Evolutionary conservation across 2,113 vertebrate species (phyloP).

Genomic region (Acrocephalus kingi): DNA sequence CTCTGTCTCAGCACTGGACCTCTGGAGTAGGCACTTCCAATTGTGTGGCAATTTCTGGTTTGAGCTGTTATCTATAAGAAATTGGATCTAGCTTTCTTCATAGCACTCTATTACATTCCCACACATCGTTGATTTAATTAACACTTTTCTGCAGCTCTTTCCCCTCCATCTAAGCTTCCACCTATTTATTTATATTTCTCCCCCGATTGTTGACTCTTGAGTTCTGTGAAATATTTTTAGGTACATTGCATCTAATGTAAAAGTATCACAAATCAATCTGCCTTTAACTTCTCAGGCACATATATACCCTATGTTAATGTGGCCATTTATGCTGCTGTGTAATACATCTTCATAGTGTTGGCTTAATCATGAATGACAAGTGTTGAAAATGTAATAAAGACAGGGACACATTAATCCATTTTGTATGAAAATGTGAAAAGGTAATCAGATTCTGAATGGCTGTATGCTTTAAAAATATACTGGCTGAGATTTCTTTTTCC

Average conservation of each 20-base stretch:
- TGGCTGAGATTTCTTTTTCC: slow-evolving; percentile 59
- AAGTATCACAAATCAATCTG: slow-evolving; percentile 66
- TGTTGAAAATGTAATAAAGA: slow-evolving; percentile 81
- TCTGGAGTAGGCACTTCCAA: background rate
- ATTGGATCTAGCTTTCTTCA: background rate
- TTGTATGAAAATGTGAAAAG: slow-evolving; percentile 81
- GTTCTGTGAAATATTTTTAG: slow-evolving; percentile 56
- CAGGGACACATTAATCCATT: slow-evolving; percentile 77
- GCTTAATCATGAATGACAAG: slow-evolving; percentile 79
- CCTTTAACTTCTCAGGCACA: slow-evolving; percentile 58
- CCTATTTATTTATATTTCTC: slow-evolving; percentile 46
- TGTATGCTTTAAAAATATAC: slow-evolving; percentile 69
- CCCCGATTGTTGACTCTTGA: slow-evolving; percentile 41
- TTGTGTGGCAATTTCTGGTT: background rate
- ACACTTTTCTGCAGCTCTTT: background rate
- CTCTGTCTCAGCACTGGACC: background rate
- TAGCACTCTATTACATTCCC: background rate
- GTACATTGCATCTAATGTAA: slow-evolving; percentile 33
- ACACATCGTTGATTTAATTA: slow-evolving; percentile 4
- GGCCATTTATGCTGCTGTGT: slow-evolving; percentile 65
- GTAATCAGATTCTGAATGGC: slow-evolving; percentile 78
- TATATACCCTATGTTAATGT: slow-evolving; percentile 63
- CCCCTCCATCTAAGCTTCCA: background rate
- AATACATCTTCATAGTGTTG: slow-evolving; percentile 76
- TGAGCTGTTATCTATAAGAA: background rate